Evolutionary conservation across 1,140 invertebrate genomes (phyloP), one percentile per base, ranked within the genome.

Genomic region (Rhizoglyphus robini): DNA sequence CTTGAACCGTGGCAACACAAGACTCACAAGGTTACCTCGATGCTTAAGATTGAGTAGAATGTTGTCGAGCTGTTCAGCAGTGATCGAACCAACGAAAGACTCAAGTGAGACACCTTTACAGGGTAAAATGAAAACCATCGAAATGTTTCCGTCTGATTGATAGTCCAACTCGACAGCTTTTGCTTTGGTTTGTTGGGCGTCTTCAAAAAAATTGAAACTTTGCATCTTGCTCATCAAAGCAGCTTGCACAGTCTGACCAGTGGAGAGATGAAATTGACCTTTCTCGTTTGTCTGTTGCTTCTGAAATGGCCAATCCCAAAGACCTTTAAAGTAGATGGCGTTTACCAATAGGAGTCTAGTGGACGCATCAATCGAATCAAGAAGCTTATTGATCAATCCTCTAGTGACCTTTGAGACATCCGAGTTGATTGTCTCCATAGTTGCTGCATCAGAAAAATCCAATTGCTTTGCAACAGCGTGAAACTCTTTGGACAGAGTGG

Each of bases 301-400:
- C 41, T 84, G 79, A 73, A 93, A 92, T 0, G 83, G 80, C 4
- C 79, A 75, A 58, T 81, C 78, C 89, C 89, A 93, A 32, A 79
- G 76, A 13, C 86, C 88, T 77, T 89, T 90, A 75, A 92, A 93
- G 73, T 90, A 88, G 46, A 92, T 79, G 8, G 88, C n/a, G n/a
- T n/a, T n/a, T n/a, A n/a, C n/a, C n/a, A n/a, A n/a, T n/a, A n/a
- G n/a, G n/a, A n/a, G n/a, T n/a, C n/a, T n/a, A n/a, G n/a, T n/a
- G n/a, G n/a, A n/a, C n/a, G n/a, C n/a, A n/a, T n/a, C n/a, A n/a
- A n/a, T n/a, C n/a, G n/a, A n/a, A n/a, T n/a, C n/a, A n/a, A n/a
- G n/a, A n/a, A n/a, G n/a, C n/a, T n/a, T n/a, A n/a, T n/a, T n/a
- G n/a, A n/a, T n/a, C n/a, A n/a, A n/a, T n/a, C n/a, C n/a, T n/a